Evolutionary conservation across 2,888 invertebrate genomes (phyloP).

Genomic region (Spicauda simplicius): DNA sequence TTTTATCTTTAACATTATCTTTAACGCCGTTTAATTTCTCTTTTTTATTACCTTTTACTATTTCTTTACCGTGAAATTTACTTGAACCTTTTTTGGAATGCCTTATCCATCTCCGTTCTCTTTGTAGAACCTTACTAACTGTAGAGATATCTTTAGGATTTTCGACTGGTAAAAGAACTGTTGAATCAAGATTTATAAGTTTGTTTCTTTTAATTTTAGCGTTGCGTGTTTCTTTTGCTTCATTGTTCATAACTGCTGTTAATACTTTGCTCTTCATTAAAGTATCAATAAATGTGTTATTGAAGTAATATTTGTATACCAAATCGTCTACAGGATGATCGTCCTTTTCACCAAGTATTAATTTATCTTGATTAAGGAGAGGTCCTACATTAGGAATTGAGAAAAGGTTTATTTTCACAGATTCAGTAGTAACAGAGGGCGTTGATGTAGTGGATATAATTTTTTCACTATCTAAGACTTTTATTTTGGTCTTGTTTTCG

Average conservation of each 20-base stretch:
- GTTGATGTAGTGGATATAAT: constrained; percentile 43
- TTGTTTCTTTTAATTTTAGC: constrained; percentile 63
- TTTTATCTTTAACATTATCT: constrained; percentile 38
- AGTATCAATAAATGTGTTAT: constrained; percentile 74
- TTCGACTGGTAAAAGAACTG: constrained; percentile 59
- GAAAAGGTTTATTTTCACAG: constrained; percentile 71
- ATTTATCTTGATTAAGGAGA: constrained; percentile 62
- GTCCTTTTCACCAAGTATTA: constrained; percentile 73
- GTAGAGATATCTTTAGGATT: constrained; percentile 42
- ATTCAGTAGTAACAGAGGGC: constrained; percentile 52
- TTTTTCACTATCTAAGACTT: constrained; percentile 37
- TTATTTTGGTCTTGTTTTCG: constrained; percentile 29
- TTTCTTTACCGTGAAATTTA: constrained; percentile 31
- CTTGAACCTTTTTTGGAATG: constrained; percentile 50
- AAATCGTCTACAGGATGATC: constrained; percentile 70
- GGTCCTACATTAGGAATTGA: constrained; percentile 58
- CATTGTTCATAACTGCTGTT: constrained; percentile 49
- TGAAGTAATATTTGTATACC: constrained; percentile 77
- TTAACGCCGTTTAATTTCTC: constrained; percentile 10
- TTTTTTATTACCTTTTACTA: neutral
- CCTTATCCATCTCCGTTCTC: constrained; percentile 68
- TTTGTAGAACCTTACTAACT: constrained; percentile 36
- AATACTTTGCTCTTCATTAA: constrained; percentile 68
- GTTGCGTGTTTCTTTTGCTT: constrained; percentile 48
- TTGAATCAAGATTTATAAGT: constrained; percentile 48